Evolutionary conservation across 1,140 invertebrate genomes (phyloP).

Genomic region (Rhagoletis zephyria): DNA sequence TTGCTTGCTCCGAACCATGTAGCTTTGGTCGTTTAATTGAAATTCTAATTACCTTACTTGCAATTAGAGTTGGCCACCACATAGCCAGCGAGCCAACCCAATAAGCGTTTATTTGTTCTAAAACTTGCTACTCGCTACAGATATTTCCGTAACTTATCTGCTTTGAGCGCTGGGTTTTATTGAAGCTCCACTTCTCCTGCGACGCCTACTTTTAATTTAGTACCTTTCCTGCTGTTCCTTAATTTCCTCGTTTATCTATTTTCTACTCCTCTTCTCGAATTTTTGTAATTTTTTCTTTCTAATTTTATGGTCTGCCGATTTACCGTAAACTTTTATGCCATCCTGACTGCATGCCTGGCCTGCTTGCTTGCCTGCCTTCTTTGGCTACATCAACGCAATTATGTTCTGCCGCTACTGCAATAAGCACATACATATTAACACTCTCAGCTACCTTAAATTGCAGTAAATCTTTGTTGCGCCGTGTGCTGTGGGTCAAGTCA

Average conservation of each 20-base stretch:
- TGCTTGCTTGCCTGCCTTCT: neutral
- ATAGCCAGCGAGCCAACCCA: neutral
- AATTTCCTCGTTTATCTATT: neutral
- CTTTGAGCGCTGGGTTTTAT: neutral
- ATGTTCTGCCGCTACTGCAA: neutral
- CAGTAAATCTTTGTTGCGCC: neutral
- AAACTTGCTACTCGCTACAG: no score
- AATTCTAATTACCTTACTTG: neutral
- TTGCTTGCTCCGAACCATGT: no score
- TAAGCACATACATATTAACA: no score
- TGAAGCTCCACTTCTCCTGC: neutral
- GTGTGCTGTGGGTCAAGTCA: neutral
- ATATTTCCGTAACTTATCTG: neutral
- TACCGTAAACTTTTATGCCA: neutral
- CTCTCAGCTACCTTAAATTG: neutral
- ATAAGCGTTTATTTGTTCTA: no score
- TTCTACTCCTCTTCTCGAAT: neutral
- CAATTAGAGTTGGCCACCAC: neutral
- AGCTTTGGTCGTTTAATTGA: neutral
- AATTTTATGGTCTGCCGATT: neutral
- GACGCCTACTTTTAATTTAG: neutral
- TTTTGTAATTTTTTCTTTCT: neutral
- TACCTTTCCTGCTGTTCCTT: neutral
- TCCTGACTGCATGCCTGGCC: neutral
- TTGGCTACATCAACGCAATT: neutral